A percentile compares a stretch with the other conserved stretches of the same genome.
Evolutionary conservation across 2,888 invertebrate genomes (phyloP).

Genomic region (Cerceris rybyensis): DNA sequence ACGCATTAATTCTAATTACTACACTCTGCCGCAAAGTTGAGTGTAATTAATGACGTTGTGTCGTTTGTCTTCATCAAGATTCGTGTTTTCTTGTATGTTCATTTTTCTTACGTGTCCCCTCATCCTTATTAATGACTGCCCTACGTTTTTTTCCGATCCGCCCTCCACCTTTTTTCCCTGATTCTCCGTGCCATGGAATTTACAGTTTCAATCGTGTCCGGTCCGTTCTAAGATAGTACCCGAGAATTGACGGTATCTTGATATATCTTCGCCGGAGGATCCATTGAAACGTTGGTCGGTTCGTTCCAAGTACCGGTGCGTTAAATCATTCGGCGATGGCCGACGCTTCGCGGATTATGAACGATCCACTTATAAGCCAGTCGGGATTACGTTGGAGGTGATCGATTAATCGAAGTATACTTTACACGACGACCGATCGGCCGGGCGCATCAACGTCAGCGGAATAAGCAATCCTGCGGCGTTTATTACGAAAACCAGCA

Average conservation of each 20-base stretch:
- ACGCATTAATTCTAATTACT: slow-evolving; percentile 56
- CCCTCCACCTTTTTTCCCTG: too few relatives aligned
- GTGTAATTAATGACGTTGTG: slow-evolving; percentile 47
- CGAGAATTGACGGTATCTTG: not conserved
- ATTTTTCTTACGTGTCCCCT: slow-evolving; percentile 6
- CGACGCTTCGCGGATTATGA: slow-evolving; percentile 51
- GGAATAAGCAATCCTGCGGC: slow-evolving; percentile 43
- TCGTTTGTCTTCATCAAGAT: slow-evolving; percentile 48
- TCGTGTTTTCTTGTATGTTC: slow-evolving; percentile 19
- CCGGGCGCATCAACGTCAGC: slow-evolving; percentile 28
- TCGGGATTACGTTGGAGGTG: slow-evolving; percentile 52
- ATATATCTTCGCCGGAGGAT: not conserved
- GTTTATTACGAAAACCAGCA: slow-evolving; percentile 44
- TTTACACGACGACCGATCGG: slow-evolving; percentile 44
- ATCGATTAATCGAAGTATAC: slow-evolving; percentile 61
- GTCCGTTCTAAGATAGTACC: not conserved
- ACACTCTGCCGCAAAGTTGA: slow-evolving; percentile 18
- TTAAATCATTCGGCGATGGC: slow-evolving; percentile 45
- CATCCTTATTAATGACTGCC: slow-evolving; percentile 33
- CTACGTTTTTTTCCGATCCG: slow-evolving; percentile 2
- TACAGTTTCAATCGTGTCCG: not conserved
- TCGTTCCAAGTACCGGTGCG: slow-evolving; percentile 21
- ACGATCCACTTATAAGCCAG: slow-evolving; percentile 61
- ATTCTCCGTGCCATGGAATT: not conserved
- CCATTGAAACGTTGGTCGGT: not conserved